Evolutionary conservation across 2,113 vertebrate species (phyloP).

Genomic region (Trogon surrucura): DNA sequence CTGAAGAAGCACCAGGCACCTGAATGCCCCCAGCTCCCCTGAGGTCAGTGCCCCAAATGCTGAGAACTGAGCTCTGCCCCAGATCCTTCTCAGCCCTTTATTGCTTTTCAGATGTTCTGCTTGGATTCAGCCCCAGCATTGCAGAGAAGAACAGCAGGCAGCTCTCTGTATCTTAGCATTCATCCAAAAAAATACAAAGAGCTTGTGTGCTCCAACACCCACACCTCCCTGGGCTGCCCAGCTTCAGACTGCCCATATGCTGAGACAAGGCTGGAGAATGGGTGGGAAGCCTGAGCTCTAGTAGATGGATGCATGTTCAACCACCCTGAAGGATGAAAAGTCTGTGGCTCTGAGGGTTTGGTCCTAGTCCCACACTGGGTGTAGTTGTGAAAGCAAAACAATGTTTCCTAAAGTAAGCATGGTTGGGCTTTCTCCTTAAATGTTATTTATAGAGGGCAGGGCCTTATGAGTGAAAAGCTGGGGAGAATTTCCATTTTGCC

Average conservation of each 20-base stretch:
- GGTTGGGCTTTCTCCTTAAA: background rate
- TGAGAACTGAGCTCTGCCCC: background rate
- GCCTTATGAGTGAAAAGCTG: background rate
- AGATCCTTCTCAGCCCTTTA: background rate
- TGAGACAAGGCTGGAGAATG: background rate
- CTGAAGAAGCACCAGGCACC: background rate
- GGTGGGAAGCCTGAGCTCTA: background rate
- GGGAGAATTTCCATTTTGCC: conserved; percentile 27
- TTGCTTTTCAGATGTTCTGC: background rate
- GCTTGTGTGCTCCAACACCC: background rate
- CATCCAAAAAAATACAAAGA: background rate
- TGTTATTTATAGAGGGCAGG: background rate
- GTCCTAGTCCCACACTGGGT: background rate
- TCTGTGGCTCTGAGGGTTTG: background rate
- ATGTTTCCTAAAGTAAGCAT: background rate
- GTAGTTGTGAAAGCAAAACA: conserved; percentile 32
- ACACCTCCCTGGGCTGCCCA: background rate
- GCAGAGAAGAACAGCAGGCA: fast-evolving
- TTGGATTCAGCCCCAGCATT: background rate
- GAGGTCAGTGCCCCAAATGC: background rate
- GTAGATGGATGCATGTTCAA: fast-evolving
- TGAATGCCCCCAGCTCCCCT: background rate
- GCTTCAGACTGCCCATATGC: background rate
- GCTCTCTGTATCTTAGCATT: background rate
- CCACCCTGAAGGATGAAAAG: background rate